These are phyloP conservation scores for Lithophane socia DNA, from an alignment of 2,888 invertebrate species.

Conservation along the genomic window DNA sequence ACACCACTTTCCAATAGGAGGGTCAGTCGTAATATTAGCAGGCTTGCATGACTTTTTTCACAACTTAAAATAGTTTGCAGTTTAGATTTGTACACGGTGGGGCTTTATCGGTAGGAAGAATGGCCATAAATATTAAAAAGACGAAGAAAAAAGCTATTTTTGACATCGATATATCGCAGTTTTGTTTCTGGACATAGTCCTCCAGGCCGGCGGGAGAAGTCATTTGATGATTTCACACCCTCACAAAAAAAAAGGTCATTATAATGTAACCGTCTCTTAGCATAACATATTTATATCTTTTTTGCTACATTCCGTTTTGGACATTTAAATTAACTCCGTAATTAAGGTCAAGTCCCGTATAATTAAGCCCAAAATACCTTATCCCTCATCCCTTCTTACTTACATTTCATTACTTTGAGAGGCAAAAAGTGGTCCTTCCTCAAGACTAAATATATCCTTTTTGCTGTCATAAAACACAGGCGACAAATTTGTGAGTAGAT, in stretches of 20 bases:
- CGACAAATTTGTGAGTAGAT: constrained; percentile 58
- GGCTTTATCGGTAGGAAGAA: background rate
- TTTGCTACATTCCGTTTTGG: constrained; percentile 13
- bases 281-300: constrained; percentile 18
- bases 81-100: too few species aligned
- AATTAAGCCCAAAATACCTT: constrained; percentile 47
- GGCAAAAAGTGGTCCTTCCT: constrained; percentile 43
- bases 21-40: background rate
- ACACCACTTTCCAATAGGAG: background rate
- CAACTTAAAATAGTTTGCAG: too few species aligned
- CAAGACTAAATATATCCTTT: constrained; percentile 52
- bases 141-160: background rate
- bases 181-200: background rate
- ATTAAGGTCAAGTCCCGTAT: constrained; percentile 39
- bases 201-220: background rate
- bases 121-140: background rate
- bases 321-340: constrained; percentile 37
- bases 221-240: too few species aligned
- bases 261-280: background rate
- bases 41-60: background rate
- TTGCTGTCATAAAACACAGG: constrained; percentile 52
- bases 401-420: constrained; percentile 46
- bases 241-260: background rate
- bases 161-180: background rate
- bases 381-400: constrained; percentile 33